Percentiles rank a stretch among this genome's conserved stretches.
Evolutionary conservation across 2,888 invertebrate species (phyloP).

Genomic region (Sipha maydis): DNA sequence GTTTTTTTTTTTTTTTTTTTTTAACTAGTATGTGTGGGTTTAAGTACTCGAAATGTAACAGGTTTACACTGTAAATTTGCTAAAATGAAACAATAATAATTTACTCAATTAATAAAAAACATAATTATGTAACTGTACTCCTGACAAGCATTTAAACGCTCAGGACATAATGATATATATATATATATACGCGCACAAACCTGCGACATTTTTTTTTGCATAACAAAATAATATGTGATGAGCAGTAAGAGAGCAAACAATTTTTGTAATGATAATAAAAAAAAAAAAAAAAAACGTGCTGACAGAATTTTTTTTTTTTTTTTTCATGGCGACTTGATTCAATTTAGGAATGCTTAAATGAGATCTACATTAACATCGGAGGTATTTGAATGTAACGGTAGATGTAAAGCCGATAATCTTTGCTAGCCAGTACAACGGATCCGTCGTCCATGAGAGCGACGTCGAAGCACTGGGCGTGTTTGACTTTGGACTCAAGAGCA

Average conservation of each 20-base stretch:
- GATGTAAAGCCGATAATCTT: constrained; percentile 98
- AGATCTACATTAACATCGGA: constrained; percentile 69
- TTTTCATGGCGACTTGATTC: constrained; percentile 56
- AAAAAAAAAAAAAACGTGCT: constrained; percentile 24
- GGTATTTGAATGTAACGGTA: constrained; percentile 97
- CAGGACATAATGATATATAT: constrained; percentile 52
- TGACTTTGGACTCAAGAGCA: constrained; percentile 98
- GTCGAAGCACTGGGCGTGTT: constrained; percentile 99
- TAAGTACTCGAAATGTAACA: constrained; percentile 62
- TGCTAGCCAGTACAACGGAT: constrained; percentile 97
- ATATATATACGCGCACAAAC: constrained; percentile 31
- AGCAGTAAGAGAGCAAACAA: constrained; percentile 61
- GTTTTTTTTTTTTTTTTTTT: constrained; percentile 44
- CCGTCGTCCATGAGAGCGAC: constrained; percentile 99
- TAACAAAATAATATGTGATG: constrained; percentile 60
- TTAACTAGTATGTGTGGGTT: constrained; percentile 53
- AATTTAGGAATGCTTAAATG: constrained; percentile 61
- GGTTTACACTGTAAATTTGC: constrained; percentile 61
- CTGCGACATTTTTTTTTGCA: constrained; percentile 45
- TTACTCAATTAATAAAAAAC: constrained; percentile 58
- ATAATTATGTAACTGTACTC: constrained; percentile 58
- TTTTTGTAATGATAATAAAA: constrained; percentile 8
- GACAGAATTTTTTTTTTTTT: constrained; percentile 36
- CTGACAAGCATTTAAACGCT: constrained; percentile 47
- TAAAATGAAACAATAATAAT: constrained; percentile 59